Evolutionary conservation across 2,797 vertebrate species (phyloP), one percentile per base, ranked within the genome.

Genomic region (Loris lydekkerianus): DNA sequence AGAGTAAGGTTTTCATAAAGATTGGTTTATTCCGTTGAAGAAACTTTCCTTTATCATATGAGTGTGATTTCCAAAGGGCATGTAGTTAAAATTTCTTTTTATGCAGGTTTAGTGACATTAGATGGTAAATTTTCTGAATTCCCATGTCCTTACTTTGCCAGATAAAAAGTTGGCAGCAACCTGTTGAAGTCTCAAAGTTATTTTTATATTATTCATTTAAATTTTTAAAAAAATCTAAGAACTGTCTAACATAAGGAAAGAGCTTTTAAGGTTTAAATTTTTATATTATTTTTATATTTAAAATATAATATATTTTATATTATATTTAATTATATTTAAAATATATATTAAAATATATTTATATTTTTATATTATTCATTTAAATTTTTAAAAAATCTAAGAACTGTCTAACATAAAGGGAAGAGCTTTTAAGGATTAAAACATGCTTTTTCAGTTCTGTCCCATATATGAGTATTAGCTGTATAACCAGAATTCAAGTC

Each of bases 161-260:
- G 67, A 96, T 69, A 85, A 92, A 94, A 95, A 88, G 15, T 67
- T 78, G 89, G 86, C 94, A 85, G 72, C 2, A 25, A 60, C 92
- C 60, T 86, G 25, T 75, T 2, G 15, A 58, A 86, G 86, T 60
- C 63, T 76, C 80, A 63, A 86, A 77, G 76, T 93, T 93, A 92
- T 96, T 96, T 93, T 86, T 94, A 70, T 49, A 65, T 75, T 92
- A 89, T 95, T 91, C 40, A 61, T 40, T 86, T 92, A 85, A 91
- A 76, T 46, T 46, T 10, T 10, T 10, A 46, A n/a, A n/a, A n/a
- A 67, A 67, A n/a, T 67, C 65, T 86, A 87, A 94, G 78, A 92
- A 95, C 60, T 90, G 53, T 77, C 34, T 34, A 34, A 34, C 60
- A 77, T 10, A 56, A 94, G 77, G 87, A 91, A 86, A 93, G 34